Conservation (phyloP, 2,113 vertebrate genomes). For the Sminthopsis crassicaudata region DNA sequence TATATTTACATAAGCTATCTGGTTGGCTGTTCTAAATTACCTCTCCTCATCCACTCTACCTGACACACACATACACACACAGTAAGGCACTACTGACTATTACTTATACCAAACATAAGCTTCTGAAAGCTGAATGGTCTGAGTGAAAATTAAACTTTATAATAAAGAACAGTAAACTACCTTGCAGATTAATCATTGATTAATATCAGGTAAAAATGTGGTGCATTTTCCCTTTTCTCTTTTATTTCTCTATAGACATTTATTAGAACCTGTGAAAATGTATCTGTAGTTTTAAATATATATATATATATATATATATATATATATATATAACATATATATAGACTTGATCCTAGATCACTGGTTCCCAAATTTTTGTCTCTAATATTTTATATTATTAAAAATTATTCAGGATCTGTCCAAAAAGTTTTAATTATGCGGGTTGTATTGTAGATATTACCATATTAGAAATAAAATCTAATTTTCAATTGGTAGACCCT, state of each 20-base stretch:
- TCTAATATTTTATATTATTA: no score
- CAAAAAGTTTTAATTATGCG: no score
- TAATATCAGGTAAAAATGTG: constrained; percentile 76
- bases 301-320: no score
- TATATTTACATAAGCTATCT: constrained; percentile 71
- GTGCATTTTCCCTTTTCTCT: constrained; percentile 73
- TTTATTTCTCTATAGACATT: constrained; percentile 61
- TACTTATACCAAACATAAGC: constrained; percentile 68
- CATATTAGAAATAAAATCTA: no score
- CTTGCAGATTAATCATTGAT: constrained; percentile 71
- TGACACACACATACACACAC: no score
- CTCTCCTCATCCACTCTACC: constrained; percentile 38
- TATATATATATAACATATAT: no score
- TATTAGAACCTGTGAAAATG: constrained; percentile 79
- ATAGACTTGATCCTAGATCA: no score
- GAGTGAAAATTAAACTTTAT: constrained; percentile 48
- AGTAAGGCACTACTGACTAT: constrained; percentile 57
- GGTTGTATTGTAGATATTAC: no score
- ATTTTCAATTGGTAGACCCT: no score
- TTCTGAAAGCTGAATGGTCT: constrained; percentile 80
- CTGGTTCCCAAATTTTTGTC: no score
- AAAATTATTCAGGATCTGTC: no score
- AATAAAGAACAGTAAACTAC: constrained; percentile 74
- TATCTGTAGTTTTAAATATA: constrained; percentile 42
- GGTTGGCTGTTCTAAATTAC: constrained; percentile 79